A percentile compares a stretch with the other conserved stretches of the same genome.
These are phyloP conservation scores for Agrilus planipennis DNA, from an alignment of 1,140 invertebrate species.

Conservation along the genomic window DNA sequence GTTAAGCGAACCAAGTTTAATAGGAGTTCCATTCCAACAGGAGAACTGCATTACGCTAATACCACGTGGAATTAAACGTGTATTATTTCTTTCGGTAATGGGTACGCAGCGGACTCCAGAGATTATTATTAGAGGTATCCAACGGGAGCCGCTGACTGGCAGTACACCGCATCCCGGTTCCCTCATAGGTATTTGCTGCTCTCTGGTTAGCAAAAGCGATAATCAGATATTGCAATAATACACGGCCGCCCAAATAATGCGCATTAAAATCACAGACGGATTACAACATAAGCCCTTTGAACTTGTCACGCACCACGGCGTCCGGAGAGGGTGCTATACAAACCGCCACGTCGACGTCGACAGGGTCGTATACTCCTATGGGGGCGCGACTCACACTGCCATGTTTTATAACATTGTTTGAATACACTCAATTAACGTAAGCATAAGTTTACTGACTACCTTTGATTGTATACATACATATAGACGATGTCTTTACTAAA, in stretches of 20 bases:
- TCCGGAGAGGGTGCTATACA: constrained; percentile 18
- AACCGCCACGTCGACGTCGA: constrained; percentile 8
- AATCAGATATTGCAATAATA: constrained; percentile 29
- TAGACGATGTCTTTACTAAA: constrained; percentile 5
- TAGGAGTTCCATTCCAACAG: no score
- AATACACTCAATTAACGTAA: constrained; percentile 11
- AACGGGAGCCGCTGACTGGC: no score
- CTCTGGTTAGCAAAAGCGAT: constrained; percentile 18
- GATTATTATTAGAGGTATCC: no score
- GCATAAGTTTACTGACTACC: constrained; percentile 7
- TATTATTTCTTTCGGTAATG: no score
- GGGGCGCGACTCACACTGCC: constrained; percentile 4
- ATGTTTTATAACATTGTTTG: constrained; percentile 8
- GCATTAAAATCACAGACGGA: constrained; percentile 32
- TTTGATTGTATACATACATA: constrained; percentile 5
- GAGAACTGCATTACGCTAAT: no score
- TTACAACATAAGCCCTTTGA: constrained; percentile 28
- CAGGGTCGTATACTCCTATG: no score
- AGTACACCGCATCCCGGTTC: no score
- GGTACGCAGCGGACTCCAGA: no score
- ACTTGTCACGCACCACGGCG: constrained; percentile 25
- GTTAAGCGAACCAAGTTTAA: no score
- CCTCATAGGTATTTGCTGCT: no score
- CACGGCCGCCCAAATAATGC: constrained; percentile 31
- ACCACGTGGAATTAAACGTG: no score